phyloP scores from a whole-genome alignment of 2,113 vertebrate genomes.

The Elephas maximus region DNA sequence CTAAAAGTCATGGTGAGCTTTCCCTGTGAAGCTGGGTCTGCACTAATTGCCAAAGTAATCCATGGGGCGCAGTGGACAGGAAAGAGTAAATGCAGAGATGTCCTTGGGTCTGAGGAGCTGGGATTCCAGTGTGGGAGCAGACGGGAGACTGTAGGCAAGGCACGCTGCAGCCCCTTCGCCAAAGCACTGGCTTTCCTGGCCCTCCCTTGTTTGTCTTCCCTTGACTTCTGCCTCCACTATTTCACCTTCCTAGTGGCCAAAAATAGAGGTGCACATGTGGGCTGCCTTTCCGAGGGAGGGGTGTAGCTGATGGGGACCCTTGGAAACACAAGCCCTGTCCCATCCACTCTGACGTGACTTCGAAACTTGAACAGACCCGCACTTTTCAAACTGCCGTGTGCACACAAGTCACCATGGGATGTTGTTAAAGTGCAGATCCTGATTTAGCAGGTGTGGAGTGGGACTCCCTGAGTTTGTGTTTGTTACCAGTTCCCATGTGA shows the following conservation, averaged over 20 bases:
- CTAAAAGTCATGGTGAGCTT: neutral
- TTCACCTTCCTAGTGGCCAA: neutral
- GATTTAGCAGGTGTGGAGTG: neutral
- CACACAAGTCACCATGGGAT: accelerated
- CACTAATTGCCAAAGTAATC: neutral
- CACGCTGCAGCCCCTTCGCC: accelerated
- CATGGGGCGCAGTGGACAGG: accelerated
- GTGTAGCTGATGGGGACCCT: no score
- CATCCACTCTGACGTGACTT: no score
- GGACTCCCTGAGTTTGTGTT: accelerated
- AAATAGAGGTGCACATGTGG: accelerated
- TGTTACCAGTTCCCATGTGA: neutral
- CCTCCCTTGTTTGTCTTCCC: neutral
- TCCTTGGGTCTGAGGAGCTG: neutral
- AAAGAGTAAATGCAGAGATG: accelerated
- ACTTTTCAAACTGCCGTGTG: accelerated
- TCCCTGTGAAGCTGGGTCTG: accelerated
- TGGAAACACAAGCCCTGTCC: neutral
- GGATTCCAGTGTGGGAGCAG: neutral
- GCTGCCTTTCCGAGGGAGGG: neutral
- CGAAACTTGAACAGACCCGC: neutral
- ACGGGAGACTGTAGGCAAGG: accelerated
- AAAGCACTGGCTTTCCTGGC: no score
- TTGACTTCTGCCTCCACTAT: neutral
- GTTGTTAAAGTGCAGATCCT: neutral